A percentile compares a stretch with the other conserved stretches of the same genome.
Conservation (phyloP, 2,113 vertebrate genomes). For the Heptranchias perlo region DNA sequence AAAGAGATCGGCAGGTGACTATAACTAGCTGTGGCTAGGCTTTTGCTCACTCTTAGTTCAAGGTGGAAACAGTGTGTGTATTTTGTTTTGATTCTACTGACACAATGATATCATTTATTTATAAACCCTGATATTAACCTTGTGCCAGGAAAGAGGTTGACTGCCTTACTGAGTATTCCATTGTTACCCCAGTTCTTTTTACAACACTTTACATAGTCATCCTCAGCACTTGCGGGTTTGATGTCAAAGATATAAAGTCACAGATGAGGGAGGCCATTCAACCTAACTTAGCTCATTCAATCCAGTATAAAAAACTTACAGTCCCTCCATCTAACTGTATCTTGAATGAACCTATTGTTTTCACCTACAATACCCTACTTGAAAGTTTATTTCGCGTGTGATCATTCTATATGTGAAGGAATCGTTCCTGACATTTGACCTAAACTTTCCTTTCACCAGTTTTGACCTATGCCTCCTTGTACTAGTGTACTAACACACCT, state of each 20-base stretch:
- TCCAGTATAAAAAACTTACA: not conserved
- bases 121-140: not conserved
- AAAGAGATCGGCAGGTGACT: not conserved
- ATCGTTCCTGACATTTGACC: not conserved
- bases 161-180: not conserved
- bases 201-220: not conserved
- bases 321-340: not conserved
- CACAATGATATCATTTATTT: conserved; percentile 8
- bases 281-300: not conserved
- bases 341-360: conserved; percentile 8
- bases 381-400: not conserved
- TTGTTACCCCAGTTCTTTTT: not conserved
- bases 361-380: not conserved
- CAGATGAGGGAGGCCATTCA: not conserved
- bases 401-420: not conserved
- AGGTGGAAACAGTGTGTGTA: not conserved
- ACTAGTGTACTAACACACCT: not conserved
- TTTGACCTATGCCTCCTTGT: not conserved
- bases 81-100: not conserved
- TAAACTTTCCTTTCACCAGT: no score
- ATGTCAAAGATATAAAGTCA: conserved; percentile 15
- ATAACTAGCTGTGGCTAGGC: not conserved
- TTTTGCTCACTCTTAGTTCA: not conserved
- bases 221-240: not conserved
- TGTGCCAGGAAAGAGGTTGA: not conserved